These are phyloP conservation scores for Lepilemur septentrionalis DNA, from an alignment of 2,797 vertebrate species.

Conservation along the genomic window DNA sequence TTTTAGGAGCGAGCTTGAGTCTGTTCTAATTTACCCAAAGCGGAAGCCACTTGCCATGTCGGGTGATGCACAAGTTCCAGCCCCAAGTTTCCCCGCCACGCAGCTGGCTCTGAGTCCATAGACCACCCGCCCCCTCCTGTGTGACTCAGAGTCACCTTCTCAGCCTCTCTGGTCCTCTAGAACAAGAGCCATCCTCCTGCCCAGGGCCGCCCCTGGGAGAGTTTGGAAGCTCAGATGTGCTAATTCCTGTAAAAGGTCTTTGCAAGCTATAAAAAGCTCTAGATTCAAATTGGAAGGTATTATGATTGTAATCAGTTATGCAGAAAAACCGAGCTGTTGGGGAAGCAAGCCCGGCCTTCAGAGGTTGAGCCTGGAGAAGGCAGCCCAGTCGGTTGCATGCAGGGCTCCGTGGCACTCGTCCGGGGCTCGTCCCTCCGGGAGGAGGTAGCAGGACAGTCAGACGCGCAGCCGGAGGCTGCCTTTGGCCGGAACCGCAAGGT, in stretches of 20 bases:
- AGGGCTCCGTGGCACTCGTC: rapidly evolving
- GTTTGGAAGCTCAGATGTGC: neutral
- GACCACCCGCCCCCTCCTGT: neutral
- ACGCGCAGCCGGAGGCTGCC: neutral
- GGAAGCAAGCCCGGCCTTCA: neutral
- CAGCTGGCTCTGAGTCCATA: neutral
- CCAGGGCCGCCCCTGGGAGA: neutral
- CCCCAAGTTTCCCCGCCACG: neutral
- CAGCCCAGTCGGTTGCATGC: neutral
- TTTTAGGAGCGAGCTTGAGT: neutral
- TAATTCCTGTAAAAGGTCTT: neutral
- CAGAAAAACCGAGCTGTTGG: neutral
- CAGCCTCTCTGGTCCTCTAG: neutral
- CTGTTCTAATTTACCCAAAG: neutral
- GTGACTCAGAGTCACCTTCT: neutral
- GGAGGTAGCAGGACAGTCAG: neutral
- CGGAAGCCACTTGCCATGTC: neutral
- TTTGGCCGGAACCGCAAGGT: neutral
- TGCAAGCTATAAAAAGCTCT: conserved; percentile 41
- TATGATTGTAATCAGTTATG: conserved; percentile 3
- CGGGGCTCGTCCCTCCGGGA: neutral
- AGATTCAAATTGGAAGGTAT: conserved; percentile 41
- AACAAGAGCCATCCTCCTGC: neutral
- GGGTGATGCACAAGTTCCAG: neutral
- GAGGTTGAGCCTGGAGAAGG: neutral